Evolutionary conservation across 2,113 vertebrate genomes (phyloP), one percentile per base, ranked within the genome.

Genomic region (Cacatua alba): DNA sequence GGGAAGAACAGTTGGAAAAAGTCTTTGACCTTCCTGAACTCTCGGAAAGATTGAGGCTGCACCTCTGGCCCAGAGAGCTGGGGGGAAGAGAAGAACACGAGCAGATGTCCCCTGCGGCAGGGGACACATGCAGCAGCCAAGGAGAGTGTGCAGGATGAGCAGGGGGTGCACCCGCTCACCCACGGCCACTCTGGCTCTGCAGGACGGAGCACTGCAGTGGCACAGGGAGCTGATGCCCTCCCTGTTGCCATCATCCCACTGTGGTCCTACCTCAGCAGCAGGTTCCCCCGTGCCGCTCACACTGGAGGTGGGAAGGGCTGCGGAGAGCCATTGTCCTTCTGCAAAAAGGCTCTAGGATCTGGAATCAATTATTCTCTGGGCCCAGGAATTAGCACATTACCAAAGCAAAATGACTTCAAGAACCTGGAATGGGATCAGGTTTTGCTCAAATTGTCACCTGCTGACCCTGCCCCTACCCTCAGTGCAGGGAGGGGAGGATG

Each of bases 371-470:
- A 96, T 44, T 72, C 74, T 31, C 78, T 1, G 0, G 93, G 86
- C 86, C 86, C 86, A 44, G 81, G 94, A 92, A 95, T 95, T 91
- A 97, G 81, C 94, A 92, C 91, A 2, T 88, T 80, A 7, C 93
- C 79, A 76, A 82, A 86, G 85, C 59, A n/a, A 85, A 85, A 57
- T 64, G 91, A 95, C 93, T 95, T 88, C 93, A 90, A 86, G 82
- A 89, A 63, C 67, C 53, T 69, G 94, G 95, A 91, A 96, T 31
- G 84, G 87, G 92, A 82, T 86, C 78, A 4, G 53, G 2, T 91
- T 95, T 92, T 93, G 84, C 94, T 94, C 92, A 84, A 76, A 90
- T 85, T 94, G 90, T 95, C 94, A 91, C 93, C 90, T 86, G 69
- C 55, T 53, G 86, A 44, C 84, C 85, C 52, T 81, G 60, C 33